Percentiles rank a stretch among this genome's conserved stretches.
These are phyloP conservation scores for Drosophila teissieri DNA, from an alignment of 1,140 invertebrate species.

Conservation along the genomic window DNA sequence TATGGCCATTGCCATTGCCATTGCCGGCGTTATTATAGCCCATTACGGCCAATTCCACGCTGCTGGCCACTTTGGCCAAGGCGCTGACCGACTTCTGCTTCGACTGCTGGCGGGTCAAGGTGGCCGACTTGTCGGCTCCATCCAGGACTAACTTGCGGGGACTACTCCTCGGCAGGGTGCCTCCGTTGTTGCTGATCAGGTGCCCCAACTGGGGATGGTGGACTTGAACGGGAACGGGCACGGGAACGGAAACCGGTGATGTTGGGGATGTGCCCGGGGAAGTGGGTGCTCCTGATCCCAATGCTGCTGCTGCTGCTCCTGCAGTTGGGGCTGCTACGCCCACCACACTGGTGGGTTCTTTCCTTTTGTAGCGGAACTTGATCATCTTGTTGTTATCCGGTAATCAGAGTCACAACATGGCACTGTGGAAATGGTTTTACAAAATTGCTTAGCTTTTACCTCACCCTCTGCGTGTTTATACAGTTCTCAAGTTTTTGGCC, in stretches of 20 bases:
- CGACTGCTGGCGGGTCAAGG: conserved; percentile 69
- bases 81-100: conserved; percentile 55
- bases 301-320: not conserved
- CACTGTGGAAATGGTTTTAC: conserved; percentile 6
- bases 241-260: conserved; percentile 18
- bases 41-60: conserved; percentile 59
- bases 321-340: not conserved
- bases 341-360: conserved; percentile 85
- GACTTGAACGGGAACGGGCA: conserved; percentile 10
- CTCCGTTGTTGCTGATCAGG: conserved; percentile 76
- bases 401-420: not conserved
- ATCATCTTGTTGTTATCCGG: conserved; percentile 85
- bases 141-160: conserved; percentile 67
- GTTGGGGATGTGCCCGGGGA: not conserved
- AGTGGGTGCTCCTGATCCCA: conserved; percentile 1
- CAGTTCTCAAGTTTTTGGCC: conserved; percentile 13
- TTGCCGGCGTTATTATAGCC: conserved; percentile 19
- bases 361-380: conserved; percentile 88
- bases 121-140: conserved; percentile 61
- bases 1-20: conserved; percentile 10
- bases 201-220: conserved; percentile 53
- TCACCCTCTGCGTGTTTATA: not conserved
- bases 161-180: conserved; percentile 72
- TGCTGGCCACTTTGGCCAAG: conserved; percentile 69
- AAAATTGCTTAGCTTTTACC: conserved; percentile 1